Conservation (phyloP, 2,888 invertebrate genomes). For the Lithophane semibrunnea region DNA sequence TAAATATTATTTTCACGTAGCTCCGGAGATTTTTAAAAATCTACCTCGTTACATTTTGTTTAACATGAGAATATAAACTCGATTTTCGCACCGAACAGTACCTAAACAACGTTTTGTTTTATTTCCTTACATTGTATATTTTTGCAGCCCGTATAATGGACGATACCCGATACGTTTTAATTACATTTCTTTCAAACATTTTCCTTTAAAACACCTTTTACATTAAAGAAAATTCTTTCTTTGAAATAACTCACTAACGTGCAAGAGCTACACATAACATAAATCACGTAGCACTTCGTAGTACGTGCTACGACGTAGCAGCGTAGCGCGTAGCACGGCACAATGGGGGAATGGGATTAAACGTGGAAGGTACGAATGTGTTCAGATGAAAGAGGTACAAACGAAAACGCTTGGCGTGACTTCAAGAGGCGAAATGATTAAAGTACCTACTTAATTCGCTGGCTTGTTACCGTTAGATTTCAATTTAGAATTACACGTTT, state of each 20-base stretch:
- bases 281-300: constrained; percentile 66
- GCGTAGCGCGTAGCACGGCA: constrained; percentile 48
- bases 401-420: constrained; percentile 36
- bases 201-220: constrained; percentile 33
- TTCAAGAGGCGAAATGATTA: constrained; percentile 43
- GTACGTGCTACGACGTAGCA: constrained; percentile 70
- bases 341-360: constrained; percentile 55
- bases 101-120: constrained; percentile 33
- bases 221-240: constrained; percentile 10
- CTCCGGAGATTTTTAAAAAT: neutral
- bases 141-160: constrained; percentile 14
- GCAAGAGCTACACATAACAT: constrained; percentile 56
- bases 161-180: constrained; percentile 42
- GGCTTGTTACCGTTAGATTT: constrained; percentile 53
- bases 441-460: constrained; percentile 51
- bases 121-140: constrained; percentile 23
- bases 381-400: constrained; percentile 50
- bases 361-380: constrained; percentile 37
- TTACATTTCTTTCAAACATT: constrained; percentile 25
- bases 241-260: constrained; percentile 41
- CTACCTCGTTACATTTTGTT: constrained; percentile 11
- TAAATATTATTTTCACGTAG: neutral
- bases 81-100: neutral
- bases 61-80: neutral
- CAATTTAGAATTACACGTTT: constrained; percentile 52